Evolutionary conservation across 2,797 vertebrate genomes (phyloP), one percentile per base, ranked within the genome.

Genomic region (Trachurus trachurus): DNA sequence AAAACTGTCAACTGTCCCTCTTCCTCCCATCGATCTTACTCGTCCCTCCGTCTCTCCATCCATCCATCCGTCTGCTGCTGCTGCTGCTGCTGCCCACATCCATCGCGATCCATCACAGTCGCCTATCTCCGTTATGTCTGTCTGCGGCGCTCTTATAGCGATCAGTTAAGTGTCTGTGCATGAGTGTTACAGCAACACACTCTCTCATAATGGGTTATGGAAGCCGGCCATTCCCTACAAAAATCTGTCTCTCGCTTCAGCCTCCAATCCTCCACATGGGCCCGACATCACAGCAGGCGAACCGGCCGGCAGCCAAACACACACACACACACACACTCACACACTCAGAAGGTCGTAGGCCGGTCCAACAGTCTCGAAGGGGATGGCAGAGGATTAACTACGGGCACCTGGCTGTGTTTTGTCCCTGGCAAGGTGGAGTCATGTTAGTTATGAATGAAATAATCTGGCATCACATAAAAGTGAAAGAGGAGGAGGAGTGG

Each of bases 1-100:
- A 86, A 92, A 92, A 69, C 83, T 73, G 56, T 86, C 84, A 90
- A 62, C 76, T 68, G 75, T 63, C 68, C 74, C 67, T 64, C 60
- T 80, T 40, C 40, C 60, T 78, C 13, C 39, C 10, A 26, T 67
- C 45, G 13, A 71, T 61, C 40, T n/a, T 44, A 73, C 40, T 12
- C 40, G 40, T 12, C 5, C 34, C 34, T 6, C 34, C 8, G 12
- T 82, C 78, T 78, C 50, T 61, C 71, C 31, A 34, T 34, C 4
- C 31, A 5, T 31, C n/a, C 44, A 22, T 69, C 61, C 7, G 40
- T 65, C 77, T 60, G 26, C 63, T 64, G 29, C 26, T 26, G 26
- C 63, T 64, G 29, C 26, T 26, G 26, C 16, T 53, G 58, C 12
- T 4, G 34, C 34, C 34, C 34, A 37, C 34, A 56, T 60, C 79